phyloP scores from a whole-genome alignment of 2,888 invertebrate species.

The Ennomos fuscantarius region DNA sequence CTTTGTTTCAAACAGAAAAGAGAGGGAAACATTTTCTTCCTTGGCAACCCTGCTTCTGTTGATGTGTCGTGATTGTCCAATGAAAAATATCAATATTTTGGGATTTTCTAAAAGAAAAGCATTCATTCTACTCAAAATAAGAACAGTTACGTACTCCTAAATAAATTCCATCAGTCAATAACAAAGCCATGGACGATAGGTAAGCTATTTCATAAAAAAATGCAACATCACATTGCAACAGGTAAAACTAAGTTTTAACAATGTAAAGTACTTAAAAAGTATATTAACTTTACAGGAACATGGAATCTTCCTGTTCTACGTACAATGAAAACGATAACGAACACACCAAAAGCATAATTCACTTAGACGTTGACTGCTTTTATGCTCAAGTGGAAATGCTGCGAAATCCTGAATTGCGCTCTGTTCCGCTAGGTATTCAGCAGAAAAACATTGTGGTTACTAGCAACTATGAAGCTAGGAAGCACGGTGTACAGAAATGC shows the following conservation, averaged over 20 bases:
- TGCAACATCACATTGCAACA: conserved; percentile 64
- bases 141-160: conserved; percentile 61
- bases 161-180: conserved; percentile 66
- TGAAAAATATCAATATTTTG: conserved; percentile 80
- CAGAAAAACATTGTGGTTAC: conserved; percentile 94
- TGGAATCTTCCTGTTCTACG: conserved; percentile 78
- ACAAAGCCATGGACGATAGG: conserved; percentile 76
- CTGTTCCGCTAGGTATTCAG: conserved; percentile 91
- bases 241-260: conserved; percentile 74
- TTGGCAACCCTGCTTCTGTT: conserved; percentile 75
- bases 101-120: conserved; percentile 79
- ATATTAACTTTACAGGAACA: conserved; percentile 71
- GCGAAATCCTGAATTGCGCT: conserved; percentile 87
- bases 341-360: conserved; percentile 90
- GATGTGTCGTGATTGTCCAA: conserved; percentile 83
- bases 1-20: conserved; percentile 21
- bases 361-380: conserved; percentile 93
- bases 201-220: conserved; percentile 59
- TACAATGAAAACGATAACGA: conserved; percentile 66
- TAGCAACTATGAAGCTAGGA: conserved; percentile 92
- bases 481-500: conserved; percentile 90
- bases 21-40: conserved; percentile 43
- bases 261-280: conserved; percentile 72
- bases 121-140: conserved; percentile 59
- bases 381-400: conserved; percentile 95